phyloP scores from a whole-genome alignment of 2,888 invertebrate species.

The Erpobdella octoculata region DNA sequence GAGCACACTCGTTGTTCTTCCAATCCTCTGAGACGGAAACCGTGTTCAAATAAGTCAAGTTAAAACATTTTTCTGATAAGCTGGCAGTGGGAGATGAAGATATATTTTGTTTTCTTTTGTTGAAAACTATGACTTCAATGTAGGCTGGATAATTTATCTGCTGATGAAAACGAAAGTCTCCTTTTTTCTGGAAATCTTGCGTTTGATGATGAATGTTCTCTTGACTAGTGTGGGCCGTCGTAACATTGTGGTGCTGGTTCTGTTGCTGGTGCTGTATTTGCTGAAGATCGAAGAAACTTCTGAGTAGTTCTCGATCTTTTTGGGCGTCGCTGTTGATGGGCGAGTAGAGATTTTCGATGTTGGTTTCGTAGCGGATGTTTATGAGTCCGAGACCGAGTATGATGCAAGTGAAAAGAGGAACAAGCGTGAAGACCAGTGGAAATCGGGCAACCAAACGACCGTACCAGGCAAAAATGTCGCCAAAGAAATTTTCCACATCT shows the following conservation, averaged over 20 bases:
- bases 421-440: slow-evolving; percentile 29
- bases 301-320: slow-evolving; percentile 35
- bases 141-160: slow-evolving; percentile 21
- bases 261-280: background rate
- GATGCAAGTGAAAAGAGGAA: slow-evolving; percentile 35
- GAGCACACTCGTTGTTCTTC: background rate
- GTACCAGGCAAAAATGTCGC: slow-evolving; percentile 39
- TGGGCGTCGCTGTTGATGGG: slow-evolving; percentile 41
- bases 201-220: background rate
- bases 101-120: background rate
- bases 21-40: background rate
- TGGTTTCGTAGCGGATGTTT: slow-evolving; percentile 37
- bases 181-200: background rate
- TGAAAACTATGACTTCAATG: slow-evolving; percentile 22
- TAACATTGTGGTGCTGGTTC: background rate
- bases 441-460: slow-evolving; percentile 36
- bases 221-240: background rate
- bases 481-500: slow-evolving; percentile 39
- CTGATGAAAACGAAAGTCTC: slow-evolving; percentile 17
- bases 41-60: background rate
- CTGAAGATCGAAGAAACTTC: slow-evolving; percentile 29
- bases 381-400: slow-evolving; percentile 37
- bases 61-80: too few species aligned
- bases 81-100: background rate
- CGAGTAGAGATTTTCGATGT: slow-evolving; percentile 40